These are phyloP conservation scores for Augochlora pura DNA, from an alignment of 1,140 invertebrate genomes.

Conservation along the genomic window DNA sequence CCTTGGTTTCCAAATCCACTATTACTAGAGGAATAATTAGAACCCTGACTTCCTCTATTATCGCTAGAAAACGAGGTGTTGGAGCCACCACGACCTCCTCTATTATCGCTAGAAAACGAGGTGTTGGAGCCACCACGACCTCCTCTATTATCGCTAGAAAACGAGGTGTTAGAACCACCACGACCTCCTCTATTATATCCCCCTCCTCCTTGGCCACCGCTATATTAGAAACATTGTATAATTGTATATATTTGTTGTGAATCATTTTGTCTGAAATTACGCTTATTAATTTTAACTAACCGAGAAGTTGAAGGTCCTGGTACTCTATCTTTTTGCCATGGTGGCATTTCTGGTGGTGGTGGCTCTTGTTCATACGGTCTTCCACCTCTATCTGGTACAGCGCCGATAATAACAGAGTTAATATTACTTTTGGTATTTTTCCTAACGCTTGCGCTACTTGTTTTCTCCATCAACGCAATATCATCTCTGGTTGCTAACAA, in stretches of 20 bases:
- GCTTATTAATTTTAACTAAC: constrained; percentile 42
- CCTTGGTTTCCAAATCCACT: constrained; percentile 14
- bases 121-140: constrained; percentile 17
- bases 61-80: not conserved
- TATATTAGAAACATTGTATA: constrained; percentile 54
- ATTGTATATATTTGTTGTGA: constrained; percentile 12
- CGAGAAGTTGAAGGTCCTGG: constrained; percentile 58
- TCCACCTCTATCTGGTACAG: constrained; percentile 92
- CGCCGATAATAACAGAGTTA: constrained; percentile 93
- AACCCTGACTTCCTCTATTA: constrained; percentile 25
- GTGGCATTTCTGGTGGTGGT: constrained; percentile 97
- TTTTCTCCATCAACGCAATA: constrained; percentile 92
- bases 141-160: constrained; percentile 14
- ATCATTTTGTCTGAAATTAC: constrained; percentile 8
- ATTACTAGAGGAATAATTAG: constrained; percentile 25
- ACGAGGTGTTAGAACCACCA: constrained; percentile 21
- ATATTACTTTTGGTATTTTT: constrained; percentile 90
- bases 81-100: constrained; percentile 31
- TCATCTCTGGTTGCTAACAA: constrained; percentile 91
- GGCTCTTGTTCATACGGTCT: constrained; percentile 92
- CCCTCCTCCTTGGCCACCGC: constrained; percentile 63
- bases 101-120: not conserved
- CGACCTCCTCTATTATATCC: constrained; percentile 37
- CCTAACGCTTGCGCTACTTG: constrained; percentile 88
- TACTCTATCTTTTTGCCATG: constrained; percentile 88